Evolutionary conservation across 2,113 vertebrate species (phyloP).

Genomic region (Calyptomena viridis): DNA sequence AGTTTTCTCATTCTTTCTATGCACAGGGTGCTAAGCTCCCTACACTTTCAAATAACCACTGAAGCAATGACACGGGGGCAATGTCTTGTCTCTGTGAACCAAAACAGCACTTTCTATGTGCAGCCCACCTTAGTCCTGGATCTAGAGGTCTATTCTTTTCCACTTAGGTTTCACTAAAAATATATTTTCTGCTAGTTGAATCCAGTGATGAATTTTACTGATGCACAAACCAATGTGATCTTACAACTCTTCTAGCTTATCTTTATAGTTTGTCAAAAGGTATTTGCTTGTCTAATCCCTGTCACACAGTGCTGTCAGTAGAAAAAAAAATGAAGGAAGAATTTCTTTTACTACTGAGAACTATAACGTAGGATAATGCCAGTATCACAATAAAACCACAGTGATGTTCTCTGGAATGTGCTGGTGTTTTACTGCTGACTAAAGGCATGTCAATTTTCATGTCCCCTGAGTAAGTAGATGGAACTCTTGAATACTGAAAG

Average conservation of each 20-base stretch:
- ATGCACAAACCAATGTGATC: not conserved
- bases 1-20: not conserved
- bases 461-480: not conserved
- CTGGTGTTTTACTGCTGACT: slow-evolving; percentile 20
- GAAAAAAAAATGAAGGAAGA: not conserved
- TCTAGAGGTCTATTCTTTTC: not conserved
- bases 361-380: not conserved
- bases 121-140: not conserved
- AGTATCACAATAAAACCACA: not conserved
- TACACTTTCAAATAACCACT: not conserved
- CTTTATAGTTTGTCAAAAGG: not conserved
- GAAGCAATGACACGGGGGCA: not conserved
- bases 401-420: not conserved
- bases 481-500: not conserved
- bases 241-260: not conserved
- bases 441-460: not conserved
- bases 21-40: not conserved
- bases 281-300: not conserved
- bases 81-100: not conserved
- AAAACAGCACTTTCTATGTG: not conserved
- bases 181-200: not conserved
- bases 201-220: not conserved
- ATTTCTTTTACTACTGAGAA: not conserved
- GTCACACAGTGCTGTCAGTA: not conserved
- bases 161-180: not conserved